Evolutionary conservation across 2,113 vertebrate genomes (phyloP).

Genomic region (Arvicanthis niloticus): DNA sequence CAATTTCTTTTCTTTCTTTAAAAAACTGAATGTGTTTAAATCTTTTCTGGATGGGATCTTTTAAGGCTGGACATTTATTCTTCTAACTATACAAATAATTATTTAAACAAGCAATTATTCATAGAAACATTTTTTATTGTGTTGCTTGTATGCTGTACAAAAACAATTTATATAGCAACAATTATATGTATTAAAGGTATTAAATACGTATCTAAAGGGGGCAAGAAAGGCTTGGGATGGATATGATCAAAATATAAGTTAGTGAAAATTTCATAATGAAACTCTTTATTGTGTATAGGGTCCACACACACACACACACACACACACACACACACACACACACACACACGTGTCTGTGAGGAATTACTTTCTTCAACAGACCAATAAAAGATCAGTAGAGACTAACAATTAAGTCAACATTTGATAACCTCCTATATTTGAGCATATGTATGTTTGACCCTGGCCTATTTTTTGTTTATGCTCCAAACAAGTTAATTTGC

Average conservation of each 20-base stretch:
- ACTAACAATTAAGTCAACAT: not conserved
- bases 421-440: not conserved
- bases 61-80: not conserved
- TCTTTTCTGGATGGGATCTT: not conserved
- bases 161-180: constrained; percentile 1
- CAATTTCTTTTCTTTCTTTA: not conserved
- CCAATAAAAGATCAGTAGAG: not conserved
- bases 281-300: not conserved
- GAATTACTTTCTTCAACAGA: not conserved
- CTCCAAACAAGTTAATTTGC: not conserved
- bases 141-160: not conserved
- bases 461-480: not conserved
- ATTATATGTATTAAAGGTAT: not conserved
- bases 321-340: no score
- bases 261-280: not conserved
- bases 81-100: not conserved
- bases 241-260: not conserved
- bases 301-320: no score
- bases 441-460: not conserved
- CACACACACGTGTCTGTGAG: not conserved
- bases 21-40: not conserved
- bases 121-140: constrained; percentile 1
- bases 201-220: not conserved
- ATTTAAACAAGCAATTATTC: not conserved
- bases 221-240: not conserved